These are phyloP conservation scores for Podarcis cretensis DNA, from an alignment of 2,113 vertebrate genomes.

Conservation along the genomic window DNA sequence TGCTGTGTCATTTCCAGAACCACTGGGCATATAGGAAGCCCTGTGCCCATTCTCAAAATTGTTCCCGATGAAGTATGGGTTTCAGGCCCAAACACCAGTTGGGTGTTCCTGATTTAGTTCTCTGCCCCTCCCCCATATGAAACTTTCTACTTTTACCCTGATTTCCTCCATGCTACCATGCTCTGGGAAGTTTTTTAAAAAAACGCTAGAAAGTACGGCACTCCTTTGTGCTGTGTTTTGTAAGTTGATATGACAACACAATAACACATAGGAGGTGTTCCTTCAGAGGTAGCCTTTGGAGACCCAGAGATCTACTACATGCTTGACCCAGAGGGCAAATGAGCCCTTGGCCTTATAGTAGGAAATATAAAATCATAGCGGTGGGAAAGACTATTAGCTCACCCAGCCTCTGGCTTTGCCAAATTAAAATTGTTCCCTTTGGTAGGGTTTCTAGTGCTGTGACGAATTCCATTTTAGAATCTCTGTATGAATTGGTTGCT, in stretches of 20 bases:
- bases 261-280: neutral
- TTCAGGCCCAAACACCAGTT: neutral
- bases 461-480: neutral
- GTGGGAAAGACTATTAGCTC: slow-evolving; percentile 9
- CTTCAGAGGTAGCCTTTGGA: neutral
- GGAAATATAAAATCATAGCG: slow-evolving; percentile 19
- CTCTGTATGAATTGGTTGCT: neutral
- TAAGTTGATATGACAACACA: slow-evolving; percentile 21
- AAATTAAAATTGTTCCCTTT: slow-evolving; percentile 8
- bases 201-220: neutral
- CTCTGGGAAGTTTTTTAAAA: neutral
- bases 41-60: neutral
- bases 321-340: neutral
- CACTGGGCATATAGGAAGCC: neutral
- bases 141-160: neutral
- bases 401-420: slow-evolving; percentile 4
- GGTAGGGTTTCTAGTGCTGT: neutral
- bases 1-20: neutral
- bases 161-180: neutral
- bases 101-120: neutral
- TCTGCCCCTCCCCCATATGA: neutral
- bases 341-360: neutral
- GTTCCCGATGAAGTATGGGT: neutral
- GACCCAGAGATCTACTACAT: neutral
- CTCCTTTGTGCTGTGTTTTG: neutral